Percentiles rank a stretch among this genome's conserved stretches.
Conservation (phyloP, 2,797 vertebrate genomes). For the Platyrinchus mystaceus region DNA sequence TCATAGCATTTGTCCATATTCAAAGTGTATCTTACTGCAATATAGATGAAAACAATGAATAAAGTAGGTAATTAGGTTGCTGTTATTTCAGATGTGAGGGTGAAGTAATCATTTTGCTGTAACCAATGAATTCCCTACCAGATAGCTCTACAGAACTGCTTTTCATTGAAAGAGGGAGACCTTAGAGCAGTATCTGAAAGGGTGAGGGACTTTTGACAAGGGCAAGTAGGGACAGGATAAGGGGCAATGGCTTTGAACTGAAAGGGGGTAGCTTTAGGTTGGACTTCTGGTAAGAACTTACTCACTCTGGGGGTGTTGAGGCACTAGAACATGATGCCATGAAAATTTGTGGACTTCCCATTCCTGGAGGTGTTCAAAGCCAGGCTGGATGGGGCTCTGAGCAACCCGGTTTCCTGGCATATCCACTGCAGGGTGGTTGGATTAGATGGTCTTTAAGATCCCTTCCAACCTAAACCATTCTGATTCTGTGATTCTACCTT, state of each 20-base stretch:
- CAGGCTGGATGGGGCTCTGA: no score
- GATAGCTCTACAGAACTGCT: not conserved
- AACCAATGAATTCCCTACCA: not conserved
- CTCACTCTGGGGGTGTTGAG: no score
- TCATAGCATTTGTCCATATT: not conserved
- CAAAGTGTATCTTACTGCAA: not conserved
- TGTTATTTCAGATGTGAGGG: not conserved
- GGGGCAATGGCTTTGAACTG: no score
- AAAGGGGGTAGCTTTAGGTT: no score
- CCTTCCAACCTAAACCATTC: no score
- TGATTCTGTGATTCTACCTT: not conserved
- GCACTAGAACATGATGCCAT: no score
- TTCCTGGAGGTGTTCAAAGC: no score
- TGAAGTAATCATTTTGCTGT: not conserved
- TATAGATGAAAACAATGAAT: not conserved
- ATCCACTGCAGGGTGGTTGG: no score
- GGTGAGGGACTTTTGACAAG: not conserved
- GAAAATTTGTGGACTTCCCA: no score
- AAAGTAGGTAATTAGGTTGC: not conserved
- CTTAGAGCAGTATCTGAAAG: not conserved
- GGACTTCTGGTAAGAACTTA: no score
- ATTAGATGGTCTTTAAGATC: no score
- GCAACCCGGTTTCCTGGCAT: no score
- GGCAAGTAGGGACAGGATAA: not conserved
- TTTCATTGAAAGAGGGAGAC: not conserved